phyloP scores from a whole-genome alignment of 1,140 invertebrate genomes.

The Acromyrmex charruanus region DNA sequence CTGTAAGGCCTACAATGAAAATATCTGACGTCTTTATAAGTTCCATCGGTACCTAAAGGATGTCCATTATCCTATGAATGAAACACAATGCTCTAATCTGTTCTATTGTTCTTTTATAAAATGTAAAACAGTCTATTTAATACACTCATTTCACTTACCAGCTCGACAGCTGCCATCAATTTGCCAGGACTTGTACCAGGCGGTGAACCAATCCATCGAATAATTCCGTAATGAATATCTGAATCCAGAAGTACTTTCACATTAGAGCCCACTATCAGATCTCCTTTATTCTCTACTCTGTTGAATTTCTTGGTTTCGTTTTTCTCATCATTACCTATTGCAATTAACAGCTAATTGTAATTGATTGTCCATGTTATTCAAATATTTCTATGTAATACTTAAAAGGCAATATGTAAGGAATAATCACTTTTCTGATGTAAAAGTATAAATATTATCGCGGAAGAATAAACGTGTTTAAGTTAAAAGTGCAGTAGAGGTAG shows the following conservation, averaged over 20 bases:
- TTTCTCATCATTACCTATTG: constrained; percentile 77
- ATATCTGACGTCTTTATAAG: constrained; percentile 90
- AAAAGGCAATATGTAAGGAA: not conserved
- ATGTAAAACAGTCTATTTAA: not conserved
- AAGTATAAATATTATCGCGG: not conserved
- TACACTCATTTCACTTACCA: constrained; percentile 85
- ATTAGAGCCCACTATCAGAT: constrained; percentile 91
- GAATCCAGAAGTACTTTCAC: constrained; percentile 90
- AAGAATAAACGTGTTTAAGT: constrained; percentile 16
- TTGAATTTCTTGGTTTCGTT: constrained; percentile 82
- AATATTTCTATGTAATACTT: not conserved
- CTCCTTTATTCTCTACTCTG: constrained; percentile 80
- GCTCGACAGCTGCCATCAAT: constrained; percentile 90
- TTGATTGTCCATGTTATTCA: not conserved
- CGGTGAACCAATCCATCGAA: constrained; percentile 94
- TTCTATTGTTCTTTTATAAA: not conserved
- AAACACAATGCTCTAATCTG: not conserved
- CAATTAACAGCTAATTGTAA: constrained; percentile 23
- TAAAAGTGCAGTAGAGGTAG: not conserved
- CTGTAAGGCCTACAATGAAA: constrained; percentile 91
- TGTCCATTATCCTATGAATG: constrained; percentile 87
- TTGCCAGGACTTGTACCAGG: constrained; percentile 84
- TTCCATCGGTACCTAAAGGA: constrained; percentile 91
- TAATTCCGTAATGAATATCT: constrained; percentile 91
- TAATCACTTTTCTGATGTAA: not conserved